phyloP scores from a whole-genome alignment of 2,113 vertebrate genomes.

The Conger conger region DNA sequence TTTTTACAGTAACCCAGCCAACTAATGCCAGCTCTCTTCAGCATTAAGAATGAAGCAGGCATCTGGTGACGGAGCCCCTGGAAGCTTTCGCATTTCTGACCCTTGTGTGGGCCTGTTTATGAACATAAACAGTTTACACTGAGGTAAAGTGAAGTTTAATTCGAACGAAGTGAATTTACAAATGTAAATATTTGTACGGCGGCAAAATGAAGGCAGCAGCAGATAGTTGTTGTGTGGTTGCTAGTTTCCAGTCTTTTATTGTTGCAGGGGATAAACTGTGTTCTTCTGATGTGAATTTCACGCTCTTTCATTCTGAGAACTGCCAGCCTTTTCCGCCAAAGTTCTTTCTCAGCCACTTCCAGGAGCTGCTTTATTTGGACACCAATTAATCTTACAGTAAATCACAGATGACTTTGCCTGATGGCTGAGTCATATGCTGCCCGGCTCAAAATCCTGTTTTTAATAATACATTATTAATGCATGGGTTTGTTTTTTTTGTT shows the following conservation, averaged over 20 bases:
- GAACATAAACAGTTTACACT: too few relatives aligned
- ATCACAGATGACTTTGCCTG: constrained; percentile 9
- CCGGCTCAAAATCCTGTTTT: not conserved
- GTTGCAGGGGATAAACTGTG: not conserved
- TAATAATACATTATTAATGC: not conserved
- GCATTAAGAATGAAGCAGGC: too few relatives aligned
- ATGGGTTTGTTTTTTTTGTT: not conserved
- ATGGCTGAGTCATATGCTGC: constrained; percentile 3
- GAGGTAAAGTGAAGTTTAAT: too few relatives aligned
- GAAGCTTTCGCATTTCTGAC: too few relatives aligned
- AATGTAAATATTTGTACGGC: too few relatives aligned
- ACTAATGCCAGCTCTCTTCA: too few relatives aligned
- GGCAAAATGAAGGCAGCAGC: too few relatives aligned
- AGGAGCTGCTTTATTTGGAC: not conserved
- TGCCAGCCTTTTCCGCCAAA: not conserved
- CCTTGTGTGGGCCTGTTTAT: too few relatives aligned
- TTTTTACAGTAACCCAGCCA: too few relatives aligned
- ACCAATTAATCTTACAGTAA: constrained; percentile 14
- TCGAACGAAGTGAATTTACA: too few relatives aligned
- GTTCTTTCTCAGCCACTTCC: not conserved
- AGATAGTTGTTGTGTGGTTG: too few relatives aligned
- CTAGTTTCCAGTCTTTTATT: not conserved
- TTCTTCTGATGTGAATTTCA: not conserved
- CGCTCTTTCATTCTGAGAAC: not conserved
- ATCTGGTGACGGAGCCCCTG: too few relatives aligned